Base-by-base conservation (phyloP, 2,113 vertebrate genomes). In the Zosterops borbonicus region DNA sequence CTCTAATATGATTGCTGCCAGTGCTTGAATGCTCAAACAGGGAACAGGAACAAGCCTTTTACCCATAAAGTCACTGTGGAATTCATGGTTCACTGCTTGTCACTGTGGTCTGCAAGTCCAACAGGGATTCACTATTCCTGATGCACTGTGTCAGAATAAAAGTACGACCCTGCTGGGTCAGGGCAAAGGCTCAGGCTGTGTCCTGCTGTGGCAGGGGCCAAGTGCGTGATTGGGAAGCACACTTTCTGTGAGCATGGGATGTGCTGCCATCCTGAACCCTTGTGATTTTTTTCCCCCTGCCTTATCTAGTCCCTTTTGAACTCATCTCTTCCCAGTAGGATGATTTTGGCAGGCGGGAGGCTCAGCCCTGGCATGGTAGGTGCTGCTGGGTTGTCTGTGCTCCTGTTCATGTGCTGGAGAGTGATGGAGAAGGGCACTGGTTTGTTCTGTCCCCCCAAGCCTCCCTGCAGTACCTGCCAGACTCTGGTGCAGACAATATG, bases 1-100 rank as follows among this genome's bases (percentile, higher is more conserved):
- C 47, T 89, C 39, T 59, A 73, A 41, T 22, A 59, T 13, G 1
- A 35, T 55, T 4, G 1, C 68, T 70, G 55, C 37, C 50, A 87
- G 39, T 7, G 23, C 77, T 74, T 81, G 64, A 90, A 84, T 68
- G 60, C 92, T 90, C 90, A 87, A 93, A 77, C 35, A 62, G 58
- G 22, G 76, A 87, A 44, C 24, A 20, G 49, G 41, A 90, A 37
- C 19, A 46, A 50, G 80, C 47, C 60, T 93, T 94, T 94, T 89
- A 75, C 73, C 56, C 44, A 21, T 35, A 77, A 95, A 83, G 17
- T 84, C 44, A 28, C 4, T 4, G 64, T 92, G 60, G 60, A 92
- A 92, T 89, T 94, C 68, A 90, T 19, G 73, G 94, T 93, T 80
- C 56, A 11, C 64, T 92, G 92, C 76, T 83, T 75, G 68, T 44